Evolutionary conservation across 2,888 invertebrate genomes (phyloP).

Genomic region (Napeogenes inachia): DNA sequence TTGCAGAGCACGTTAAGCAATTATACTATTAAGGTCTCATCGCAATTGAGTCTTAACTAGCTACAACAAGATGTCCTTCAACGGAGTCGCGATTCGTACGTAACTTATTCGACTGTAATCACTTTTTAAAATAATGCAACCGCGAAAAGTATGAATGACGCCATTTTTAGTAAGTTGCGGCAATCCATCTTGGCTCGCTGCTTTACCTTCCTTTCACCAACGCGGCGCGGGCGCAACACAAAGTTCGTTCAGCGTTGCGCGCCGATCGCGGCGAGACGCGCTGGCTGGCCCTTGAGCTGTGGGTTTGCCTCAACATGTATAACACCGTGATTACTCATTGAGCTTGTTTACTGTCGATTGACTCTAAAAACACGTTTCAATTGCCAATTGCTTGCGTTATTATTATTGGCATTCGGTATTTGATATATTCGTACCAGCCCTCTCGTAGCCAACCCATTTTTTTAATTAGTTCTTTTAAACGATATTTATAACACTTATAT

Average conservation of each 20-base stretch:
- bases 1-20: background rate
- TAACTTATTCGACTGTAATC: constrained; percentile 43
- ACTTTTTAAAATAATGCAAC: constrained; percentile 56
- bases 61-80: constrained; percentile 38
- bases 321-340: constrained; percentile 34
- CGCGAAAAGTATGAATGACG: constrained; percentile 69
- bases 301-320: constrained; percentile 35
- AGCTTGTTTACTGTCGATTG: constrained; percentile 8
- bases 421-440: background rate
- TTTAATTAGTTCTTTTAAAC: too few relatives aligned
- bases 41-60: constrained; percentile 15
- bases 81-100: constrained; percentile 39
- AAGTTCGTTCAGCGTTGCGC: constrained; percentile 27
- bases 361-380: constrained; percentile 3
- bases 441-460: too few relatives aligned
- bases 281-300: constrained; percentile 51
- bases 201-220: constrained; percentile 74
- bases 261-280: constrained; percentile 47
- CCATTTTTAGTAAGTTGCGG: constrained; percentile 73
- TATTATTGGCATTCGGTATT: background rate
- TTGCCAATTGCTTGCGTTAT: background rate
- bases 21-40: background rate
- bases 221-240: constrained; percentile 38
- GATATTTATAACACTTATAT: too few relatives aligned
- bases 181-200: constrained; percentile 65